phyloP scores from a whole-genome alignment of 2,797 vertebrate species.

The Falco cherrug region DNA sequence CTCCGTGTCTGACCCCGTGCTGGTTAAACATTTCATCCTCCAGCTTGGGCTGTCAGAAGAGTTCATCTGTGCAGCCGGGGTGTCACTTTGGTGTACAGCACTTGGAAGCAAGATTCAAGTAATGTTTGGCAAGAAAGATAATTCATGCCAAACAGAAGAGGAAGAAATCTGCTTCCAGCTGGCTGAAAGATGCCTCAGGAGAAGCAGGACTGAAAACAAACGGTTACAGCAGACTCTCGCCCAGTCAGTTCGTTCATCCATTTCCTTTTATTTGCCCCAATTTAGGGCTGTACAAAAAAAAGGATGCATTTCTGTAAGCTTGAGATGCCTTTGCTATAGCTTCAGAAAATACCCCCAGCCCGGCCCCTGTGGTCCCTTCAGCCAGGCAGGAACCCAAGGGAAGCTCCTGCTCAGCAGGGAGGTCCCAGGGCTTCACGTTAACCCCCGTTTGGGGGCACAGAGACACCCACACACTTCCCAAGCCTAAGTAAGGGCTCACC shows the following conservation, averaged over 20 bases:
- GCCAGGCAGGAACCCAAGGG: background rate
- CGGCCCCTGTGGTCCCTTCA: background rate
- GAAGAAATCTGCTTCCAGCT: background rate
- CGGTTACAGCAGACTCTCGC: background rate
- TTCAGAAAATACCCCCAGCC: background rate
- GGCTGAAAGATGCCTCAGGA: background rate
- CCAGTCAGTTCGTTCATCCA: background rate
- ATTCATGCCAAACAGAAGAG: background rate
- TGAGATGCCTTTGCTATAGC: background rate
- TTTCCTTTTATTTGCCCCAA: background rate
- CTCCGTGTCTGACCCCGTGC: background rate
- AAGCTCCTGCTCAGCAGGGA: background rate
- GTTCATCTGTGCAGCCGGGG: background rate
- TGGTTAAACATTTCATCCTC: background rate
- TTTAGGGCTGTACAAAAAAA: background rate
- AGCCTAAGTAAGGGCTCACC: background rate
- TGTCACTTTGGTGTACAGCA: background rate
- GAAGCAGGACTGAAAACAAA: background rate
- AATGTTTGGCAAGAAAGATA: background rate
- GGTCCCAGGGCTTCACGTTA: background rate
- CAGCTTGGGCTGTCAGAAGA: slow-evolving; percentile 5
- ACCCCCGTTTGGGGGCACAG: background rate
- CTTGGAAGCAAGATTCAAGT: background rate
- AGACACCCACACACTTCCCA: background rate
- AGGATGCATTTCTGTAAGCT: background rate